These are phyloP conservation scores for Ormyrus rosae DNA, from an alignment of 2,888 invertebrate species.

Conservation along the genomic window DNA sequence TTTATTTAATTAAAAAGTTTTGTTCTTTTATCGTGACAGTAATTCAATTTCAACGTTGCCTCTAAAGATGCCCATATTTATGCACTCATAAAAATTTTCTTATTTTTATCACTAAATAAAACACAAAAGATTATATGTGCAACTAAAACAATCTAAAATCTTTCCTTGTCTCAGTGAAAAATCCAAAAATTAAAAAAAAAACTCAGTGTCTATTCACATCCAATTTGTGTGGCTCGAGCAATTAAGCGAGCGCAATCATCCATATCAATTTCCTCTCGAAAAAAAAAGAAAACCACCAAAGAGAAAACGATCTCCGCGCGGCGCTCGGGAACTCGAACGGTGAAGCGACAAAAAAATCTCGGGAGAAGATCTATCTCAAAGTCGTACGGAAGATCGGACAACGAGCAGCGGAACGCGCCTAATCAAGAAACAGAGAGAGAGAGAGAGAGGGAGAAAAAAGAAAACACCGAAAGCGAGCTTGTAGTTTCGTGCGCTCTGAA, in stretches of 20 bases:
- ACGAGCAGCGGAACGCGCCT: constrained; percentile 13
- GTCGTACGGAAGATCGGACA: constrained; percentile 28
- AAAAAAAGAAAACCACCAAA: constrained; percentile 1
- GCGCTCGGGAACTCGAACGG: constrained; percentile 8
- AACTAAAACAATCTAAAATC: too few species aligned
- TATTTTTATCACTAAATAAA: too few species aligned
- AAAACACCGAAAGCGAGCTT: constrained; percentile 8
- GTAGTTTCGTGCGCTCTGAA: constrained; percentile 22
- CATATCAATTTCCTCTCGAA: constrained; percentile 19
- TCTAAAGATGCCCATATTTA: too few species aligned
- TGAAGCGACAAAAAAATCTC: constrained; percentile 27
- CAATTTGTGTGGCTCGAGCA: not conserved
- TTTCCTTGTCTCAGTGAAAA: too few species aligned
- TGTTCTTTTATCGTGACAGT: too few species aligned
- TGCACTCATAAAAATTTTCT: too few species aligned
- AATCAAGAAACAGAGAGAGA: constrained; percentile 34
- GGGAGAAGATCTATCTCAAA: constrained; percentile 26
- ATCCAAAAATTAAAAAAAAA: too few species aligned
- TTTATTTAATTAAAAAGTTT: too few species aligned
- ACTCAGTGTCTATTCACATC: too few species aligned
- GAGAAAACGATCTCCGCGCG: not conserved
- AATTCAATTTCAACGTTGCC: too few species aligned
- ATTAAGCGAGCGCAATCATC: constrained; percentile 28
- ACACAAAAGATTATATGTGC: too few species aligned
- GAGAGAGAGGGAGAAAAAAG: not conserved